Conservation (phyloP, 2,888 invertebrate genomes). For the Hymenopus coronatus region DNA sequence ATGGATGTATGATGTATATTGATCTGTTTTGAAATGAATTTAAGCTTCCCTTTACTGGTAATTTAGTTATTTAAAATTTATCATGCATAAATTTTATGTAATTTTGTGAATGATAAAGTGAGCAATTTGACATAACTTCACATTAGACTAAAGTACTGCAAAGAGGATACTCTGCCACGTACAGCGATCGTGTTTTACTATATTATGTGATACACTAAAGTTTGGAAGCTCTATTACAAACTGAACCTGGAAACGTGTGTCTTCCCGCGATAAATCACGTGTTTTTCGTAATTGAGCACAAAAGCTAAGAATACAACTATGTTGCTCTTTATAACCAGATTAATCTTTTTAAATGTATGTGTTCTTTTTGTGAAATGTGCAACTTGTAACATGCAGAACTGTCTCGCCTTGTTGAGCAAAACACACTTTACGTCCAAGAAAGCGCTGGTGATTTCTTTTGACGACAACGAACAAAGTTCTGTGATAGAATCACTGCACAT, state of each 20-base stretch:
- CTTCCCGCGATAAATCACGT: too few species aligned
- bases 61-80: background rate
- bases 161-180: too few species aligned
- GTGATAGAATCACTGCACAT: background rate
- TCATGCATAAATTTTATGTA: background rate
- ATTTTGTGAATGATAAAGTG: background rate
- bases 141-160: too few species aligned
- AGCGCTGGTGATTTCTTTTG: background rate
- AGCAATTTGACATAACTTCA: too few species aligned
- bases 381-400: background rate
- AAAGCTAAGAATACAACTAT: background rate
- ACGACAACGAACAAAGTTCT: background rate
- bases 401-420: background rate
- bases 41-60: background rate
- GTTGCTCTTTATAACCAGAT: background rate
- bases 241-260: too few species aligned
- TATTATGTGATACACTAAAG: too few species aligned
- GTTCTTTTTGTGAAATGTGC: background rate
- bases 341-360: background rate
- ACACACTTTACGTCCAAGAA: background rate
- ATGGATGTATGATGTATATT: background rate
- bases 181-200: too few species aligned
- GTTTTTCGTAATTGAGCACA: too few species aligned
- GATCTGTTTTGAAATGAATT: background rate
- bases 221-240: too few species aligned